Evolutionary conservation across 2,888 invertebrate species (phyloP).

Genomic region (Caradrina clavipalpis): DNA sequence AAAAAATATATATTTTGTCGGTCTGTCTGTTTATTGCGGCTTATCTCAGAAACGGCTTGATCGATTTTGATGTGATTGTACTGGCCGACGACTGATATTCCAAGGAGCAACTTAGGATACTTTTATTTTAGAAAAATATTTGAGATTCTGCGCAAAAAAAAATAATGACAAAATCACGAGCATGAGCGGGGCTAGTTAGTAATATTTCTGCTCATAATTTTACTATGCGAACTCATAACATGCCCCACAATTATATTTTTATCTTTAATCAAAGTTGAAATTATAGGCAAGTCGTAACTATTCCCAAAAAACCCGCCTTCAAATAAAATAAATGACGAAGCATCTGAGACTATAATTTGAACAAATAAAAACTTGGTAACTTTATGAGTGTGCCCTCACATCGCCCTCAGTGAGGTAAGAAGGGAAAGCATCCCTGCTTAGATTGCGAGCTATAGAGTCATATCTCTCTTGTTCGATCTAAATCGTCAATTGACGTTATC

Average conservation of each 20-base stretch:
- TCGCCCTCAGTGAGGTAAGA: slow-evolving; percentile 5
- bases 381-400: slow-evolving; percentile 17
- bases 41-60: no score
- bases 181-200: neutral
- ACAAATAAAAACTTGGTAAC: slow-evolving; percentile 32
- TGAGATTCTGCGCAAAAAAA: no score
- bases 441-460: neutral
- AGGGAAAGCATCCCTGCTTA: slow-evolving; percentile 2
- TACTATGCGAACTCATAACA: neutral
- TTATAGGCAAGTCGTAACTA: slow-evolving; percentile 11
- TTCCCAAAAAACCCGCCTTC: slow-evolving; percentile 10
- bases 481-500: slow-evolving; percentile 5
- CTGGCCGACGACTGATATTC: no score
- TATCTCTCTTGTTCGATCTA: slow-evolving; percentile 5
- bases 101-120: no score
- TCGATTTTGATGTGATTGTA: no score
- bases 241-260: slow-evolving; percentile 8
- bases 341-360: slow-evolving; percentile 31
- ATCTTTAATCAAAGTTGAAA: slow-evolving; percentile 14
- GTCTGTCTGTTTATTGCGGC: no score
- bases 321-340: slow-evolving; percentile 28
- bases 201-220: neutral
- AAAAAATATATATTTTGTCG: no score
- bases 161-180: no score
- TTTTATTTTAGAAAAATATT: no score